Evolutionary conservation across 2,888 invertebrate species (phyloP).

Genomic region (Plagodis pulveraria): DNA sequence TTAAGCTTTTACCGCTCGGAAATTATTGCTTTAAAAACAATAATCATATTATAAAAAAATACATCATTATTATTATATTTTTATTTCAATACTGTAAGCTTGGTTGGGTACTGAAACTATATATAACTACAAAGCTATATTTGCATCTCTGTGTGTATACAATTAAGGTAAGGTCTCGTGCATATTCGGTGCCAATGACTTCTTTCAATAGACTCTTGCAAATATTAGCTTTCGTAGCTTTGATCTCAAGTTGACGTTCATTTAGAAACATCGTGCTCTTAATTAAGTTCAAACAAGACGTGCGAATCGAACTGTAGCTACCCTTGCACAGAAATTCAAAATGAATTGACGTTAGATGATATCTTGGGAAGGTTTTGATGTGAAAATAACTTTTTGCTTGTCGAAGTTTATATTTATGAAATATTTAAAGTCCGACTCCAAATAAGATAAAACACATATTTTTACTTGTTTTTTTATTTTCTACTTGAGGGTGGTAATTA

Average conservation of each 20-base stretch:
- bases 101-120: no score
- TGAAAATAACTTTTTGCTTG: no score
- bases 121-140: background rate
- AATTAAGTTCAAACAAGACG: constrained; percentile 83
- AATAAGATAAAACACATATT: no score
- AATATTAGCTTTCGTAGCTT: constrained; percentile 76
- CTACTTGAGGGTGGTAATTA: no score
- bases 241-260: constrained; percentile 74
- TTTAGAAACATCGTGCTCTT: constrained; percentile 70
- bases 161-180: constrained; percentile 11
- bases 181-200: constrained; percentile 64
- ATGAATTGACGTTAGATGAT: constrained; percentile 3
- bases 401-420: no score
- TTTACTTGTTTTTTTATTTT: no score
- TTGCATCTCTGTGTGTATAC: background rate
- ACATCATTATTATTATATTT: no score
- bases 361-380: background rate
- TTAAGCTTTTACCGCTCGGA: no score
- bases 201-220: constrained; percentile 75
- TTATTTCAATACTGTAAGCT: no score
- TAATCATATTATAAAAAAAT: no score
- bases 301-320: constrained; percentile 59
- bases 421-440: no score
- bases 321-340: constrained; percentile 17
- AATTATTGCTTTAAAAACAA: no score